These are phyloP conservation scores for Drosophila setifemur DNA, from an alignment of 1,140 invertebrate species.

Conservation along the genomic window DNA sequence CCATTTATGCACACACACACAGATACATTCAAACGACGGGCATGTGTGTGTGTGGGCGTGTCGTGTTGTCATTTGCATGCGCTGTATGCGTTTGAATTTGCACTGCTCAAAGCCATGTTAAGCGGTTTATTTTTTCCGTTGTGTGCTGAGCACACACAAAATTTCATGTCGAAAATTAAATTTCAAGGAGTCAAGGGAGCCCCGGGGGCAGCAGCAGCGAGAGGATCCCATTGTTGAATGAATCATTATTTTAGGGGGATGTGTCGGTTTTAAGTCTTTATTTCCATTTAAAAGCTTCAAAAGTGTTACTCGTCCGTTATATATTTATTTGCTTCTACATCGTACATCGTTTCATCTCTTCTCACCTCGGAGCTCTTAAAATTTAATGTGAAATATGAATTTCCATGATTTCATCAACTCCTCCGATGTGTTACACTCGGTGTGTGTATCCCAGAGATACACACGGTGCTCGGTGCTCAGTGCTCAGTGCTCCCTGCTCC, in stretches of 20 bases:
- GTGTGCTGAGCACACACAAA: constrained; percentile 58
- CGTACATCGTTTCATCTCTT: background rate
- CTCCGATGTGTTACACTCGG: constrained; percentile 28
- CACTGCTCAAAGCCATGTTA: constrained; percentile 76
- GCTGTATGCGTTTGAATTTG: constrained; percentile 69
- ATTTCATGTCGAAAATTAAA: constrained; percentile 38
- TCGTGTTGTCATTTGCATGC: constrained; percentile 75
- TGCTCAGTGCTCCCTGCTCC: too few species aligned
- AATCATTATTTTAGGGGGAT: too few species aligned
- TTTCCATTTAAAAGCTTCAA: too few species aligned
- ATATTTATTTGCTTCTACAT: background rate
- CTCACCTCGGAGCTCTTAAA: constrained; percentile 12
- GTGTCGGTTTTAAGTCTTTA: too few species aligned
- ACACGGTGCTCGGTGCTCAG: too few species aligned
- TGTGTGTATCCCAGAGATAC: constrained; percentile 36
- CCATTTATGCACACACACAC: constrained; percentile 65
- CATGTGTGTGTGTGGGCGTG: constrained; percentile 24
- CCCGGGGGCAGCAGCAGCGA: too few species aligned
- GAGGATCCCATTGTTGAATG: background rate
- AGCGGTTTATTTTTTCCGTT: constrained; percentile 68
- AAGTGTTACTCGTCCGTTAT: too few species aligned
- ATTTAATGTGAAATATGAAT: constrained; percentile 53
- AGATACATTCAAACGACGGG: background rate
- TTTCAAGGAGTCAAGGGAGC: constrained; percentile 27
- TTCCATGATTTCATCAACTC: constrained; percentile 34